Base-by-base conservation (phyloP, 2,888 invertebrate species). In the Eupithecia centaureata region DNA sequence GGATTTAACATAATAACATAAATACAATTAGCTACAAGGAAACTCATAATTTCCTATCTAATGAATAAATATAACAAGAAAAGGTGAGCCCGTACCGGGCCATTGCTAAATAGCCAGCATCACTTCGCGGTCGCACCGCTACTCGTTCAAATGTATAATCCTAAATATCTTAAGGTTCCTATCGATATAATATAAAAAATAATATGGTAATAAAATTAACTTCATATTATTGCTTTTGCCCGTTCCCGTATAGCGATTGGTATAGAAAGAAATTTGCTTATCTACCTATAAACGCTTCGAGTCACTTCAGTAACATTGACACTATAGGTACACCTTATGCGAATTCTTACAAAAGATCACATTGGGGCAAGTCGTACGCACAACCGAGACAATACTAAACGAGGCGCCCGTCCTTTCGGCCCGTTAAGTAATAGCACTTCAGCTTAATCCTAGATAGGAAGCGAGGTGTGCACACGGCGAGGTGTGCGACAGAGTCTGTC, bases 201-300 rank as follows among this genome's bases (percentile, higher is more conserved):
- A 92, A 93, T 92, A 93, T 93, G 93, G 93, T 93, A 93, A 93
- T 92, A 89, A 91, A 92, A 93, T 91, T 92, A 93, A 93, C 91
- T 90, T 93, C 91, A 92, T 93, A 93, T 93, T 93, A 93, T 93
- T 93, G 93, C 93, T 93, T 93, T 91, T 92, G 93, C 93, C 93
- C 93, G 93, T 92, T 93, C 93, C 93, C 93, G 93, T 93, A 93
- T 92, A 93, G 93, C 92, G 91, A 93, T 92, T 91, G 93, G 93
- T 93, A 93, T 91, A 92, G 91, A 92, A 91, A 90, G 86, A 89
- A 91, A 85, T 35, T 88, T 86, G 91, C 90, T 91, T 91, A 92
- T 86, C 91, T 90, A 92, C 86, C 84, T 87, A 88, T 82, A 87
- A 83, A 89, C 89, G 88, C 85, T 86, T 88, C 90, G 88, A 88